phyloP scores from a whole-genome alignment of 2,797 vertebrate genomes.

The Cossypha dichroa region DNA sequence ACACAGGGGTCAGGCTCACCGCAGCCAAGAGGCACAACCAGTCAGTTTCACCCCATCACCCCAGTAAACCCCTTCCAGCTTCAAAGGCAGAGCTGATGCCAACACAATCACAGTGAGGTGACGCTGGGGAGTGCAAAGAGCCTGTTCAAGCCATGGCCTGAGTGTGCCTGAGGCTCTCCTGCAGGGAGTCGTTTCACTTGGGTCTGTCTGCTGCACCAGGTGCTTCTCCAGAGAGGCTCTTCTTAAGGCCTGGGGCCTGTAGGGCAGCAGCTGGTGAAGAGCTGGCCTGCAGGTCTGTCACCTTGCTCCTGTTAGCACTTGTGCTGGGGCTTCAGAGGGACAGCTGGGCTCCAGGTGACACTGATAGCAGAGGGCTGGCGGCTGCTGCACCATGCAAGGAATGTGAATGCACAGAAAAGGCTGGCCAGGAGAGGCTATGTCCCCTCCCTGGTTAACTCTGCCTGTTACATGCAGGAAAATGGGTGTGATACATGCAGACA shows the following conservation, averaged over 20 bases:
- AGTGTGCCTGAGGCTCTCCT: neutral
- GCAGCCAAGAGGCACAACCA: neutral
- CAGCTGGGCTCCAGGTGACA: neutral
- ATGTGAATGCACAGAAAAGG: neutral
- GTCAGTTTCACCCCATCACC: neutral
- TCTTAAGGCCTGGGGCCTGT: neutral
- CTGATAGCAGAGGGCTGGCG: neutral
- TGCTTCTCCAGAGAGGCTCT: neutral
- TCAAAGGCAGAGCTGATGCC: neutral
- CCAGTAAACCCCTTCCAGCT: neutral
- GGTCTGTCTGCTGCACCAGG: neutral
- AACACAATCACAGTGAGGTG: rapidly evolving
- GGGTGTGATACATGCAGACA: neutral
- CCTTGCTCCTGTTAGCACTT: neutral
- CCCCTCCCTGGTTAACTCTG: neutral
- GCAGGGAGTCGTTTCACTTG: neutral
- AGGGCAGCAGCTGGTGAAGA: neutral
- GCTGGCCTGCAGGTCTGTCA: rapidly evolving
- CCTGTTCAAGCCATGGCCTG: neutral
- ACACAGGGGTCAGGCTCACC: neutral
- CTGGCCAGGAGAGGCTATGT: neutral
- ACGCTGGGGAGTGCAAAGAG: neutral
- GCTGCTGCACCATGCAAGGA: neutral
- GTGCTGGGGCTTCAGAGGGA: neutral
- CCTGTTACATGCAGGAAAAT: neutral